These are phyloP conservation scores for Stylophora pistillata DNA, from an alignment of 64 coral and sea anemone species.

Conservation along the genomic window DNA sequence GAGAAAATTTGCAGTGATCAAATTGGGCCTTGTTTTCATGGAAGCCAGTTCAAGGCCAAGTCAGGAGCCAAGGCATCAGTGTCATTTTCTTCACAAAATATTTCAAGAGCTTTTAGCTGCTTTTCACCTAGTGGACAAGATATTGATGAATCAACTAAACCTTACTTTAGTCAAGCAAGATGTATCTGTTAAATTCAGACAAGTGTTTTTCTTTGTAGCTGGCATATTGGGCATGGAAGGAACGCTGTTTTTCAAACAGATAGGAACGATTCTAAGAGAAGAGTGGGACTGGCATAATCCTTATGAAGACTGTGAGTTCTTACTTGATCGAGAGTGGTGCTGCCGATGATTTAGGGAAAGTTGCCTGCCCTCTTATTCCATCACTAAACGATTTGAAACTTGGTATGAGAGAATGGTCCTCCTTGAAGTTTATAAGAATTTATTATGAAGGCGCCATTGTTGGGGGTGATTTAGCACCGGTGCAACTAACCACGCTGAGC, in stretches of 20 bases:
- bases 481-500: too few species aligned
- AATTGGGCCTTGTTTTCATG: slow-evolving; percentile 19
- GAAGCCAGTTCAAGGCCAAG: neutral
- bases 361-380: too few species aligned
- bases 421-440: too few species aligned
- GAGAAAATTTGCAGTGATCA: neutral
- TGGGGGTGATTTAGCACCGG: too few species aligned
- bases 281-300: neutral
- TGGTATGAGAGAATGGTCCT: too few species aligned
- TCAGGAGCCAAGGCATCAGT: neutral
- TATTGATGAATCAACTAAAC: neutral
- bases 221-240: neutral
- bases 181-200: too few species aligned
- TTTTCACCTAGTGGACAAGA: neutral
- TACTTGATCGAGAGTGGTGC: too few species aligned
- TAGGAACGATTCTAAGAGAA: neutral
- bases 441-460: too few species aligned
- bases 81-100: neutral
- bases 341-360: too few species aligned
- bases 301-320: too few species aligned
- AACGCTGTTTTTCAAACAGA: neutral
- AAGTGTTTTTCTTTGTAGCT: neutral
- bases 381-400: too few species aligned
- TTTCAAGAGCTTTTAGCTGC: slow-evolving; percentile 19
- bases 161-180: neutral